phyloP scores from a whole-genome alignment of 2,888 invertebrate genomes.

The Phytoseiulus persimilis region DNA sequence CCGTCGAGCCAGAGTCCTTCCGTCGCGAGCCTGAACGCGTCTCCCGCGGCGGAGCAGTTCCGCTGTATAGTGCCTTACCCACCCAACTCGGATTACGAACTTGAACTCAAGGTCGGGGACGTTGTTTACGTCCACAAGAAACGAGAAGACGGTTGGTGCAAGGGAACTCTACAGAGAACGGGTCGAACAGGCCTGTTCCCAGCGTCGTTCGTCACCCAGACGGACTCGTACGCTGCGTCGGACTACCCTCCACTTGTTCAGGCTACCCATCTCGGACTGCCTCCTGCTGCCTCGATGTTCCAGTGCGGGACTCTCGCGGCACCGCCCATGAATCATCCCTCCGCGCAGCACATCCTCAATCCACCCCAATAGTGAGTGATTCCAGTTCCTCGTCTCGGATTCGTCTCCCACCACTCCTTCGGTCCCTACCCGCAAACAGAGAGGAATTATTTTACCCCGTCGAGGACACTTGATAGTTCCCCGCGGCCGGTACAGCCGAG shows the following conservation, averaged over 20 bases:
- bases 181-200: conserved; percentile 89
- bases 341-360: conserved; percentile 23
- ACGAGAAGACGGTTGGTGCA: conserved; percentile 90
- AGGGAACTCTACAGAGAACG: conserved; percentile 78
- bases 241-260: not conserved
- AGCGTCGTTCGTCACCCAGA: conserved; percentile 67
- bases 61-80: conserved; percentile 88
- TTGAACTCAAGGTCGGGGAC: conserved; percentile 80
- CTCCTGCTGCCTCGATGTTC: conserved; percentile 27
- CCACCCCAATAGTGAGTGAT: conserved; percentile 15
- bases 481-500: too few species aligned
- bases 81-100: conserved; percentile 82
- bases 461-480: too few species aligned
- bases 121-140: conserved; percentile 83
- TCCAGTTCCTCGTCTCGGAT: not conserved
- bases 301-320: conserved; percentile 21
- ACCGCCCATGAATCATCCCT: not conserved
- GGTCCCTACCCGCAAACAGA: too few species aligned
- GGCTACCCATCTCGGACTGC: conserved; percentile 9
- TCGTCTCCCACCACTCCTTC: too few species aligned
- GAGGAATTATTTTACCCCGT: too few species aligned
- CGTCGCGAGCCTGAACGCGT: not conserved
- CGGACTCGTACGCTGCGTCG: conserved; percentile 6
- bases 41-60: conserved; percentile 53
- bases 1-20: conserved; percentile 28